Evolutionary conservation across 1,140 invertebrate genomes (phyloP).

Genomic region (Antheraea pernyi): DNA sequence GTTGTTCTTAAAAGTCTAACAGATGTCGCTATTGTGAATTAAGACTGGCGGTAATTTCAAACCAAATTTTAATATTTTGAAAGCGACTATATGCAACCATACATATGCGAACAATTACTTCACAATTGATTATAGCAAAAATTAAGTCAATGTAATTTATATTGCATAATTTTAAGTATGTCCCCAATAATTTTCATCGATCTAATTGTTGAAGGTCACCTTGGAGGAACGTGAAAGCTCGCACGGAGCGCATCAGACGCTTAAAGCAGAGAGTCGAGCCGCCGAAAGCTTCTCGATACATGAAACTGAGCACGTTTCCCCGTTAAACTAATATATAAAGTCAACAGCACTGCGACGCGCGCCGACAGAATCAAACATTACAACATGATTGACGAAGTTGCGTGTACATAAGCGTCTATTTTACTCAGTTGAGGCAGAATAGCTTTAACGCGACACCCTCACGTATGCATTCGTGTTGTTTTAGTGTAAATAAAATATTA

Average conservation of each 20-base stretch:
- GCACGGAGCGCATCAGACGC: conserved; percentile 26
- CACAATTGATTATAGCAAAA: background rate
- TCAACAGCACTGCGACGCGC: conserved; percentile 27
- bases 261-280: background rate
- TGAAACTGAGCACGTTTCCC: conserved; percentile 46
- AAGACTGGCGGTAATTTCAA: background rate
- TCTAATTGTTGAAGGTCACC: conserved; percentile 65
- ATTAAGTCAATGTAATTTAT: background rate
- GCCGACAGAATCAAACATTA: conserved; percentile 27
- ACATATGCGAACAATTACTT: background rate
- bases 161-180: background rate
- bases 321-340: conserved; percentile 29
- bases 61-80: background rate
- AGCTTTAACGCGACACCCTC: background rate
- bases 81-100: background rate
- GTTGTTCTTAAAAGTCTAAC: background rate
- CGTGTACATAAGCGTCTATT: conserved; percentile 17
- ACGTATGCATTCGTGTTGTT: background rate
- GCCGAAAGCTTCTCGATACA: conserved; percentile 21
- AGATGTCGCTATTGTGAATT: background rate
- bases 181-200: conserved; percentile 37
- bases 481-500: conserved; percentile 6
- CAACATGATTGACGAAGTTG: conserved; percentile 34
- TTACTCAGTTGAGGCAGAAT: background rate
- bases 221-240: conserved; percentile 65